Percentiles rank a stretch among this genome's conserved stretches.
Conservation (phyloP, 1,140 invertebrate species). For the Camponotus vicinus region DNA sequence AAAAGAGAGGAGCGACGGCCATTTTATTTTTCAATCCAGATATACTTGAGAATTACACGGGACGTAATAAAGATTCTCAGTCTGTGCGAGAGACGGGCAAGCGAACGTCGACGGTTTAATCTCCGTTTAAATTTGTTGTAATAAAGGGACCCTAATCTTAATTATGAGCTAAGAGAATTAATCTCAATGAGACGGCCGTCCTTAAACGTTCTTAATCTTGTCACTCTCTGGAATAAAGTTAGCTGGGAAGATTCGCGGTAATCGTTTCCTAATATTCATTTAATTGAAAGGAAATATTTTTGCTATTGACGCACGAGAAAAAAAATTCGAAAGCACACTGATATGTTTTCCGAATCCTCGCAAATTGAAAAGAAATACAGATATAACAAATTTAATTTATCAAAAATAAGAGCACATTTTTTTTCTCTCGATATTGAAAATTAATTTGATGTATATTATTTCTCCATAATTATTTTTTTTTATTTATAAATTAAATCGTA, state of each 20-base stretch:
- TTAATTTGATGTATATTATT: background rate
- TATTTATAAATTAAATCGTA: too few species aligned
- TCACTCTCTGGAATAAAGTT: slow-evolving; percentile 47
- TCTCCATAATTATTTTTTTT: too few species aligned
- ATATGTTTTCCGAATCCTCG: background rate
- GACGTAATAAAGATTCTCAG: slow-evolving; percentile 53
- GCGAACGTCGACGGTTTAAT: slow-evolving; percentile 54
- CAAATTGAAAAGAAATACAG: background rate
- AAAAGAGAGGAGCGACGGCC: background rate
- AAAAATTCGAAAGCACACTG: background rate
- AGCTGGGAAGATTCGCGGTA: slow-evolving; percentile 35
- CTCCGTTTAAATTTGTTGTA: slow-evolving; percentile 60
- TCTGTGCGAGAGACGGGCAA: slow-evolving; percentile 35
- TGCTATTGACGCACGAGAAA: background rate
- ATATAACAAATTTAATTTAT: background rate
- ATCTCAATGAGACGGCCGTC: slow-evolving; percentile 57
- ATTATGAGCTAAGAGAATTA: slow-evolving; percentile 66
- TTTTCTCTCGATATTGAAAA: background rate
- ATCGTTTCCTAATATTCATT: slow-evolving; percentile 39
- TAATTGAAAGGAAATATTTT: slow-evolving; percentile 16
- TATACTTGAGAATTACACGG: slow-evolving; percentile 43
- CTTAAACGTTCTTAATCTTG: slow-evolving; percentile 57
- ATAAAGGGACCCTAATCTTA: slow-evolving; percentile 63
- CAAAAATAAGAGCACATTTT: background rate
- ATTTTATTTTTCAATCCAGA: slow-evolving; percentile 42